Conservation (phyloP, 1,140 invertebrate genomes). For the Aphaenogaster ashmeadi region DNA sequence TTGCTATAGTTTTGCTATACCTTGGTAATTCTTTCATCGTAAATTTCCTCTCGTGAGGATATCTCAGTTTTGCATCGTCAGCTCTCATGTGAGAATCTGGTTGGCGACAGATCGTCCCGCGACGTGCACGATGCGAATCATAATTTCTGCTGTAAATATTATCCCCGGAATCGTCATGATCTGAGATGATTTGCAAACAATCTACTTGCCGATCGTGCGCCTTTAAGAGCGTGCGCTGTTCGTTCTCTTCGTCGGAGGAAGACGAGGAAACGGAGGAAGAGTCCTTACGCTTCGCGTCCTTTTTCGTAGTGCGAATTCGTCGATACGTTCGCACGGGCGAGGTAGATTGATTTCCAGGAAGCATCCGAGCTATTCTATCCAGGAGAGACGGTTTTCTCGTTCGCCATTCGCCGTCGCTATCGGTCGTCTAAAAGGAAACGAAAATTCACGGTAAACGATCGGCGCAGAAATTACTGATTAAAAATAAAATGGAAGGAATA, state of each 20-base stretch:
- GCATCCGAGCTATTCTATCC: slow-evolving; percentile 70
- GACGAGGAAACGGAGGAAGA: slow-evolving; percentile 58
- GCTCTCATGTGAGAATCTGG: not conserved
- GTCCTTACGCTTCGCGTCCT: slow-evolving; percentile 46
- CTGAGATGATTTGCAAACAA: not conserved
- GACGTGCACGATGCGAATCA: slow-evolving; percentile 60
- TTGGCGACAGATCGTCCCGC: slow-evolving; percentile 23
- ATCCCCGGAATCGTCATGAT: slow-evolving; percentile 53
- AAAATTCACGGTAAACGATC: not conserved
- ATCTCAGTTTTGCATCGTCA: not conserved
- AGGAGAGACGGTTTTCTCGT: slow-evolving; percentile 68
- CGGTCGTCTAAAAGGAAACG: slow-evolving; percentile 16
- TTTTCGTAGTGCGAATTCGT: slow-evolving; percentile 57
- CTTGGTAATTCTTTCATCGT: slow-evolving; percentile 65
- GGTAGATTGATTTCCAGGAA: slow-evolving; percentile 41
- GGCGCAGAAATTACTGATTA: slow-evolving; percentile 33
- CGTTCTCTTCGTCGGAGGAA: slow-evolving; percentile 53
- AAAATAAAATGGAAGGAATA: slow-evolving; percentile 30
- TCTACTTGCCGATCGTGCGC: slow-evolving; percentile 33
- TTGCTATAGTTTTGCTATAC: slow-evolving; percentile 42
- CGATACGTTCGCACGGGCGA: slow-evolving; percentile 63
- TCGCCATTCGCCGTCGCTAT: slow-evolving; percentile 8
- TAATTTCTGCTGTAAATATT: slow-evolving; percentile 57
- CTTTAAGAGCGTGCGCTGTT: slow-evolving; percentile 17
- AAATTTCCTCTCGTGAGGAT: slow-evolving; percentile 65